These are phyloP conservation scores for Globodera rostochiensis DNA, from an alignment of 1,140 invertebrate species.

Conservation along the genomic window DNA sequence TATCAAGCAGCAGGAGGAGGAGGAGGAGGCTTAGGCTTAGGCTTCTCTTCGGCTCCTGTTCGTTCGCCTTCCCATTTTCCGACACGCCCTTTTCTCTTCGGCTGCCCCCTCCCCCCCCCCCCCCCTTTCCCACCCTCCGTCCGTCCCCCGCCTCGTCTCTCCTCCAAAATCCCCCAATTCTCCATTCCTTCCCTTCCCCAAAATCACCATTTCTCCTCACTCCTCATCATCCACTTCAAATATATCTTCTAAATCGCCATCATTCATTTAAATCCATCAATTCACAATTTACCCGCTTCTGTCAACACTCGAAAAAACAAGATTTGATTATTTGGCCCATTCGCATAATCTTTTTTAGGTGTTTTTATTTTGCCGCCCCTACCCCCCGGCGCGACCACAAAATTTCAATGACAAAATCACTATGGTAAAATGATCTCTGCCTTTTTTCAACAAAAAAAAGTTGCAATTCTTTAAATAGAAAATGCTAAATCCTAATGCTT, in stretches of 20 bases:
- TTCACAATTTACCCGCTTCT: constrained; percentile 1
- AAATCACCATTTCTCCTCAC: background rate
- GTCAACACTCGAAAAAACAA: background rate
- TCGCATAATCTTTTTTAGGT: background rate
- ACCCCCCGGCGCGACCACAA: no score
- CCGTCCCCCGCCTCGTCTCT: background rate
- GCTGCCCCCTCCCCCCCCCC: background rate
- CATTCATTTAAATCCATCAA: constrained; percentile 1
- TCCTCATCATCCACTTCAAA: constrained; percentile 1
- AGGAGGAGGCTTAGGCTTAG: background rate
- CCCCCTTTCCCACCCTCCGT: background rate
- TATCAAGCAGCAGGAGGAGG: background rate
- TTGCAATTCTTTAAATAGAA: no score
- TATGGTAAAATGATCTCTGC: no score
- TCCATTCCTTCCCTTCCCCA: background rate
- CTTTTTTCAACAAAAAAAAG: no score
- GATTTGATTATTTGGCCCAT: background rate
- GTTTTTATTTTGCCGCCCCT: background rate
- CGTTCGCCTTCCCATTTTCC: background rate
- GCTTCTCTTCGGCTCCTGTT: background rate
- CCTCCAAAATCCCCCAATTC: background rate
- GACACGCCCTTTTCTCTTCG: constrained; percentile 10
- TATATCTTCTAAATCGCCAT: background rate
- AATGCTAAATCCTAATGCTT: no score
- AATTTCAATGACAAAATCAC: no score